Conservation (phyloP, 2,888 invertebrate species). For the Melieria picta region DNA sequence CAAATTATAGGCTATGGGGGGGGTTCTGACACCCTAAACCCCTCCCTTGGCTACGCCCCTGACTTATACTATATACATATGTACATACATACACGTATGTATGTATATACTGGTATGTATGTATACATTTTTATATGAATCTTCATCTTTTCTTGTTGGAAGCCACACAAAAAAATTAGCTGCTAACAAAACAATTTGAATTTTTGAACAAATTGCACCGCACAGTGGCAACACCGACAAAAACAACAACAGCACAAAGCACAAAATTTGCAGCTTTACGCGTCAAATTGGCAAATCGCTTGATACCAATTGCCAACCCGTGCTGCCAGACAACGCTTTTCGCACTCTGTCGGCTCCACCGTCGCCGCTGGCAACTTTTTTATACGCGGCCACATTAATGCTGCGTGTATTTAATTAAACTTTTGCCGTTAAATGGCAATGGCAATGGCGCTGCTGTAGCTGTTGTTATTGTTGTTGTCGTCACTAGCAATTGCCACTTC, state of each 20-base stretch:
- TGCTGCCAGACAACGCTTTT: constrained; percentile 3
- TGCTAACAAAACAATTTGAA: constrained; percentile 65
- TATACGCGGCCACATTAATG: constrained; percentile 40
- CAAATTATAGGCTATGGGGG: too few species aligned
- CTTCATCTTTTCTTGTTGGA: not conserved
- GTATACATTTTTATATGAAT: not conserved
- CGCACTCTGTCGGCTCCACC: not conserved
- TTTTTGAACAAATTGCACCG: constrained; percentile 57
- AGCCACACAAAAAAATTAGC: constrained; percentile 55
- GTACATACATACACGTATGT: not conserved
- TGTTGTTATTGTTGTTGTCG: not conserved
- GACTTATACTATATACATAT: not conserved
- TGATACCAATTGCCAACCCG: constrained; percentile 35
- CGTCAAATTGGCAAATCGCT: not conserved
- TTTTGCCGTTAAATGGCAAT: constrained; percentile 58
- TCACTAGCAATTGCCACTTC: not conserved
- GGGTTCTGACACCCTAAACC: too few species aligned
- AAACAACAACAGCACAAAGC: constrained; percentile 30
- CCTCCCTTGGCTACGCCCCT: too few species aligned
- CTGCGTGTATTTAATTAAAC: constrained; percentile 60
- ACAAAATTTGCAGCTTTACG: not conserved
- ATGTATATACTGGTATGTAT: not conserved
- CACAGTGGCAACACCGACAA: constrained; percentile 3
- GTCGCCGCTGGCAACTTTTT: too few species aligned
- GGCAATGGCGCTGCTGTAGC: constrained; percentile 14